Evolutionary conservation across 53 echinoderm and acorn worm species (phyloP).

Genomic region (Actinopyga echinites): DNA sequence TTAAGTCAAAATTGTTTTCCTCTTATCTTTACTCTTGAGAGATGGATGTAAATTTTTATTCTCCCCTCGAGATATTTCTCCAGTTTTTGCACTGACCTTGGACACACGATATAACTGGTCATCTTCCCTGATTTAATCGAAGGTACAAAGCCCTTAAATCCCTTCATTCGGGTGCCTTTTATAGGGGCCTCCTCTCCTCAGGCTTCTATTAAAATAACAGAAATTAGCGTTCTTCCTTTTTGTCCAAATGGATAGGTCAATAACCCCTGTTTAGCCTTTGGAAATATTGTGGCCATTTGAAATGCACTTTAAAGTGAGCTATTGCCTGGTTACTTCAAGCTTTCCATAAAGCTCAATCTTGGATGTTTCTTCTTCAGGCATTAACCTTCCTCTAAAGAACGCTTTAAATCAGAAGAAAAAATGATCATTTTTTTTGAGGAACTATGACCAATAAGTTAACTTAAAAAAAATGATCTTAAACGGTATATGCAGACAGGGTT

Average conservation of each 20-base stretch:
- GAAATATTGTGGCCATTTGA: background rate
- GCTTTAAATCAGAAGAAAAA: background rate
- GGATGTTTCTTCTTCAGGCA: background rate
- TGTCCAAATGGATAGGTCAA: background rate
- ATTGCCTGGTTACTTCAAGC: too few relatives aligned
- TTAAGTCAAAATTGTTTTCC: constrained; percentile 7
- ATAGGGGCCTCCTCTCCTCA: constrained; percentile 13
- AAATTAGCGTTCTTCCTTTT: constrained; percentile 30
- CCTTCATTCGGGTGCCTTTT: background rate
- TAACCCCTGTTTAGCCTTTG: constrained; percentile 14
- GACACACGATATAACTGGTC: constrained; percentile 33
- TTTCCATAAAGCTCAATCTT: too few relatives aligned
- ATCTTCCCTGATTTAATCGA: constrained; percentile 11
- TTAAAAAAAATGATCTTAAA: background rate
- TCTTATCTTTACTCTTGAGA: constrained; percentile 27
- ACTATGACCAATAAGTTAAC: background rate
- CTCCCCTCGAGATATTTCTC: constrained; percentile 7
- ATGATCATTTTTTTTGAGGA: constrained; percentile 1
- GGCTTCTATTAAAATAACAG: constrained; percentile 33
- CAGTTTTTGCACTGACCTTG: constrained; percentile 14
- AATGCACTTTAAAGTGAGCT: constrained; percentile 9
- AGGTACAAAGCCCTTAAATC: constrained; percentile 9
- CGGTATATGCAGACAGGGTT: background rate
- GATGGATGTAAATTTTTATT: constrained; percentile 34
- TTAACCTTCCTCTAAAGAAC: background rate